Conservation (phyloP, 1,140 invertebrate genomes). For the Amyelois transitella region DNA sequence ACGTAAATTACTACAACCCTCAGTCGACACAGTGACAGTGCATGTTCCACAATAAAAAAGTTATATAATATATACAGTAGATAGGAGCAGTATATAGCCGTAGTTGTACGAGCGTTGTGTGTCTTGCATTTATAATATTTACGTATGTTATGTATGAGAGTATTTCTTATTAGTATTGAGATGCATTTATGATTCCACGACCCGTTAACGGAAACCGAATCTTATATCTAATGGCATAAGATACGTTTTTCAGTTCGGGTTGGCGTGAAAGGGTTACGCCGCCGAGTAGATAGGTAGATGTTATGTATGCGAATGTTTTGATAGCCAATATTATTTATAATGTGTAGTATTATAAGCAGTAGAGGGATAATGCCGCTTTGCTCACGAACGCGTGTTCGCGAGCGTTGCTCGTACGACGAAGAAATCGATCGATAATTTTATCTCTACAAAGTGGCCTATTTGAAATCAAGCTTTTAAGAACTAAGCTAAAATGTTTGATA, state of each 20-base stretch:
- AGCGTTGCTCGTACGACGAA: constrained; percentile 5
- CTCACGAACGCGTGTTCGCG: constrained; percentile 5
- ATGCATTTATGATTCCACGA: constrained; percentile 33
- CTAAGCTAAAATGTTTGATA: too few species aligned
- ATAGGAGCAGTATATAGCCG: constrained; percentile 41
- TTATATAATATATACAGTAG: constrained; percentile 32
- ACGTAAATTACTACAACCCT: not conserved
- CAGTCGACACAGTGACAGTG: not conserved
- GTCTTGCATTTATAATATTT: constrained; percentile 43
- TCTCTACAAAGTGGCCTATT: not conserved
- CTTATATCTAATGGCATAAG: constrained; percentile 13
- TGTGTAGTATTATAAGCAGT: constrained; percentile 27
- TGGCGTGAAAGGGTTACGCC: constrained; percentile 25
- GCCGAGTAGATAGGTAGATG: constrained; percentile 60
- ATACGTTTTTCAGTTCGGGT: constrained; percentile 16
- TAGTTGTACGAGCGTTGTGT: constrained; percentile 52
- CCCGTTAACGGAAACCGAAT: constrained; percentile 19
- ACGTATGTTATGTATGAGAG: constrained; percentile 37
- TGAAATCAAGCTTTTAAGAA: not conserved
- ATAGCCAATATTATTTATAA: constrained; percentile 19
- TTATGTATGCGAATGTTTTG: constrained; percentile 66
- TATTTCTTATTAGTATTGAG: constrained; percentile 32
- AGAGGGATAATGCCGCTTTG: constrained; percentile 34
- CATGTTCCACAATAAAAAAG: not conserved
- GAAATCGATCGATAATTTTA: constrained; percentile 6